Evolutionary conservation across 2,888 invertebrate species (phyloP).

Genomic region (Noctua fimbriata): DNA sequence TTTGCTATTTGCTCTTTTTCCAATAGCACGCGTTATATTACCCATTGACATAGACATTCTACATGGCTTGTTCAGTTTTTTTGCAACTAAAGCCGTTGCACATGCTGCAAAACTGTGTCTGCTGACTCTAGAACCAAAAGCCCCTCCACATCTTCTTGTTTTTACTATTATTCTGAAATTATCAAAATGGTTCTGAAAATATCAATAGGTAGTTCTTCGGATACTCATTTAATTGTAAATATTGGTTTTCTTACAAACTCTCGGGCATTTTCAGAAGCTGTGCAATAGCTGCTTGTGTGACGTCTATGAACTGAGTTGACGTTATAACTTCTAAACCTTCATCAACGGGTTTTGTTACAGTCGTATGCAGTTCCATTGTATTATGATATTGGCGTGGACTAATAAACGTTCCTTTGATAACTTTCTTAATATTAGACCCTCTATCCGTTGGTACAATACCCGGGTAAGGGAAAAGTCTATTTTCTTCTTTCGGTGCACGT

Average conservation of each 20-base stretch:
- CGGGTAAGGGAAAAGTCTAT: slow-evolving; percentile 69
- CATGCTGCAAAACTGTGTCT: slow-evolving; percentile 69
- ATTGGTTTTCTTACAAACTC: slow-evolving; percentile 68
- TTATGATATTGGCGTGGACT: slow-evolving; percentile 73
- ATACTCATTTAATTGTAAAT: not conserved
- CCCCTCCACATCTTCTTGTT: slow-evolving; percentile 74
- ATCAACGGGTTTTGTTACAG: slow-evolving; percentile 71
- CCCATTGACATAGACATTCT: slow-evolving; percentile 74
- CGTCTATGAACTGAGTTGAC: slow-evolving; percentile 71
- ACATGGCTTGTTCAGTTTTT: slow-evolving; percentile 70
- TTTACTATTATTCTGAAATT: slow-evolving; percentile 71
- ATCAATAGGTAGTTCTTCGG: not conserved
- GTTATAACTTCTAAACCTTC: slow-evolving; percentile 71
- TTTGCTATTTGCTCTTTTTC: slow-evolving; percentile 73
- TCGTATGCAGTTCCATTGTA: slow-evolving; percentile 76
- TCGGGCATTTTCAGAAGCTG: slow-evolving; percentile 72
- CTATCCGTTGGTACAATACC: slow-evolving; percentile 70
- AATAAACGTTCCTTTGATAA: slow-evolving; percentile 72
- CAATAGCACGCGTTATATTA: slow-evolving; percentile 72
- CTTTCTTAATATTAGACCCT: slow-evolving; percentile 68
- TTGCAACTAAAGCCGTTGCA: slow-evolving; percentile 73
- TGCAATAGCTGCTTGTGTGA: slow-evolving; percentile 71
- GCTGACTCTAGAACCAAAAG: slow-evolving; percentile 73
- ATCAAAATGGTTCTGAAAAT: not conserved
- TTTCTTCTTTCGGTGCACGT: slow-evolving; percentile 75